A percentile compares a stretch with the other conserved stretches of the same genome.
Conservation (phyloP, 2,113 vertebrate species). For the Porphyrio hochstetteri region DNA sequence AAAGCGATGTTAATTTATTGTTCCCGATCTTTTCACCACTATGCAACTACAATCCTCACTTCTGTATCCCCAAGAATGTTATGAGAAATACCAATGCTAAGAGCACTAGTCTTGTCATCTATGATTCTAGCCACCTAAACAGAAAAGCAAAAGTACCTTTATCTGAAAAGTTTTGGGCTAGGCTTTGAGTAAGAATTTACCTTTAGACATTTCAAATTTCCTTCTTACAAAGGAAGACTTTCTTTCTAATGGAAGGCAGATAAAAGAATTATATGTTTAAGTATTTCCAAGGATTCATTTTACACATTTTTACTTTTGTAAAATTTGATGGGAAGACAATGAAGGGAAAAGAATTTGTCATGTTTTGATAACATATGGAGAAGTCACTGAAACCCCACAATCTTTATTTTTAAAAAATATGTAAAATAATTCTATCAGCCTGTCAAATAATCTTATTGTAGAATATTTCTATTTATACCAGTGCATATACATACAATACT, state of each 20-base stretch:
- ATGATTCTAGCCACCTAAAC: background rate
- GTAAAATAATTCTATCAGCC: background rate
- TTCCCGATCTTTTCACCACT: background rate
- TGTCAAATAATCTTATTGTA: background rate
- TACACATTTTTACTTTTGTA: background rate
- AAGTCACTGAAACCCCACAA: background rate
- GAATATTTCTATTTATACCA: background rate
- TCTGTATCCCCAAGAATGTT: background rate
- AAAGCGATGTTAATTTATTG: background rate
- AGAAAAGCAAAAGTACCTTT: background rate
- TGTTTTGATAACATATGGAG: background rate
- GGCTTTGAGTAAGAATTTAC: background rate
- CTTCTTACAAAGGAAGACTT: background rate
- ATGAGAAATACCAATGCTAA: background rate
- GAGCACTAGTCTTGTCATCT: background rate
- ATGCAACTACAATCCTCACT: background rate
- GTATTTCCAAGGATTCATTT: background rate
- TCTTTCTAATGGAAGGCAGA: background rate
- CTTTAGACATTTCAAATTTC: background rate
- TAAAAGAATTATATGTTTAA: background rate
- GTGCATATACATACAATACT: background rate
- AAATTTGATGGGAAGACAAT: background rate
- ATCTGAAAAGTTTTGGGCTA: background rate
- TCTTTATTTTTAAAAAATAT: background rate
- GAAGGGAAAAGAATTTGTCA: background rate